Evolutionary conservation across 2,888 invertebrate genomes (phyloP).

Genomic region (Crocallis elinguaria): DNA sequence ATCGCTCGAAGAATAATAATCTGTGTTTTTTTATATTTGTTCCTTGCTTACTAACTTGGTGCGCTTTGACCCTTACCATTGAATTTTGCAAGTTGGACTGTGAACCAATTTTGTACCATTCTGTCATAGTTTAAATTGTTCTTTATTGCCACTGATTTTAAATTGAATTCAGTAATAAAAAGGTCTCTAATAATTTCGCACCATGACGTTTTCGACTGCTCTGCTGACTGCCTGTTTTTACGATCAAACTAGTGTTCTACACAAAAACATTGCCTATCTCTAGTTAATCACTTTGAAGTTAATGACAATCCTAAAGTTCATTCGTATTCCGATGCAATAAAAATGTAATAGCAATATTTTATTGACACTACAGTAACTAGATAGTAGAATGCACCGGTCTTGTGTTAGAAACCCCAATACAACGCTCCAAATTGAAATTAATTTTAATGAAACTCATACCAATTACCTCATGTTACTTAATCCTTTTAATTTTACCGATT

Average conservation of each 20-base stretch:
- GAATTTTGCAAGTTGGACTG: too few species aligned
- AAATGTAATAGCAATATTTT: conserved; percentile 1
- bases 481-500: conserved; percentile 10
- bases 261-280: conserved; percentile 20
- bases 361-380: neutral
- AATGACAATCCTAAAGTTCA: conserved; percentile 13
- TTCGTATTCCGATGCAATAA: conserved; percentile 1
- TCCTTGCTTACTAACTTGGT: neutral
- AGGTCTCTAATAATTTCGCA: neutral
- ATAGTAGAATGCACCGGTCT: neutral
- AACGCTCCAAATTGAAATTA: conserved; percentile 5
- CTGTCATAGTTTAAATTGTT: neutral
- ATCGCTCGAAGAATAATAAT: too few species aligned
- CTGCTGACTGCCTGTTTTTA: conserved; percentile 12
- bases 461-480: conserved; percentile 7
- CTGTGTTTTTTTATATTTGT: too few species aligned
- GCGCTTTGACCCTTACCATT: conserved; percentile 9
- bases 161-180: neutral
- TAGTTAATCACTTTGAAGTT: conserved; percentile 9
- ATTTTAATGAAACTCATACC: conserved; percentile 12
- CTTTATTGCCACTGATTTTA: neutral
- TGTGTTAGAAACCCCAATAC: conserved; percentile 1
- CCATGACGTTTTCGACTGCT: conserved; percentile 17
- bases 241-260: conserved; percentile 14
- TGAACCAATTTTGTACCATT: conserved; percentile 10